A percentile compares a stretch with the other conserved stretches of the same genome.
Conservation (phyloP, 2,797 vertebrate species). For the Holocentrus rufus region DNA sequence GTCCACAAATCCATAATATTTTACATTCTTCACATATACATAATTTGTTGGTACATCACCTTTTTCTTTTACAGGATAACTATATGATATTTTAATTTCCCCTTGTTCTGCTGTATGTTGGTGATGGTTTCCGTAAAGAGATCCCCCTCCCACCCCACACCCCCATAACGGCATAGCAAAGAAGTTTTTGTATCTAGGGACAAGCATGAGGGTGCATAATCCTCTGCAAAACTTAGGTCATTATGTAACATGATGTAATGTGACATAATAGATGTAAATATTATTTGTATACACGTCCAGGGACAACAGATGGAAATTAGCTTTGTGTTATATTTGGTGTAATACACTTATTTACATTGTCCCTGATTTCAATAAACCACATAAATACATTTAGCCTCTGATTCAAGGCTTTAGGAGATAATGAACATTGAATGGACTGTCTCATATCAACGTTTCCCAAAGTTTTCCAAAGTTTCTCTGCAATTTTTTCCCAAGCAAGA, state of each 20-base stretch:
- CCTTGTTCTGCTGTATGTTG: background rate
- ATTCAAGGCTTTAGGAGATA: background rate
- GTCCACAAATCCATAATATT: slow-evolving; percentile 49
- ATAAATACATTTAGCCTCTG: background rate
- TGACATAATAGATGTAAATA: background rate
- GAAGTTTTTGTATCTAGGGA: slow-evolving; percentile 12
- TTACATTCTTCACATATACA: slow-evolving; percentile 11
- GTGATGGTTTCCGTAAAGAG: background rate
- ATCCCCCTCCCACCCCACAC: no score
- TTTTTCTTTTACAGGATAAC: background rate
- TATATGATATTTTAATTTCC: background rate
- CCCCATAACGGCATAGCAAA: background rate
- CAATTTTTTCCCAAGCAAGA: no score
- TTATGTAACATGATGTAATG: slow-evolving; percentile 12
- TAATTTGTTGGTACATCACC: background rate
- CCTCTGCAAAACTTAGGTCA: slow-evolving; percentile 27
- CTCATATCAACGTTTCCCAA: no score
- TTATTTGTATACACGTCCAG: no score
- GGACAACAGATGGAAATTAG: no score
- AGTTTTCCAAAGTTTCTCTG: no score
- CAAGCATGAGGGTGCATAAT: slow-evolving; percentile 54
- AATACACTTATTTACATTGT: no score
- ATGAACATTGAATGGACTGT: background rate
- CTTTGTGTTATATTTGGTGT: no score
- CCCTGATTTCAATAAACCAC: no score